Conservation (phyloP, 2,797 vertebrate genomes). For the Lithobates pipiens region DNA sequence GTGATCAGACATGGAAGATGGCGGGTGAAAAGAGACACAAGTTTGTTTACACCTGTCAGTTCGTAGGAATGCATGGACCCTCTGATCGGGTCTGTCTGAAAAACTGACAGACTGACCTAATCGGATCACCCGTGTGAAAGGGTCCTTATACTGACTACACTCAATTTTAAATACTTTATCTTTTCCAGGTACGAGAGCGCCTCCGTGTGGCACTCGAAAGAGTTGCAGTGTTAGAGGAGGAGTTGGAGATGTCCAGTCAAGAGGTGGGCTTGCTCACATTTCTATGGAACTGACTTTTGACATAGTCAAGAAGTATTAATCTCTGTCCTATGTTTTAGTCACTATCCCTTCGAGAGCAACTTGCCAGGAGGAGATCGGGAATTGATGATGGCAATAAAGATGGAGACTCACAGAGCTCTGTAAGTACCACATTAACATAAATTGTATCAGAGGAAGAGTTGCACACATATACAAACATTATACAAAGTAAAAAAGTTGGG, state of each 20-base stretch:
- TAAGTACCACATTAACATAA: constrained; percentile 15
- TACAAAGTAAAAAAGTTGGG: too few species aligned
- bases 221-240: constrained; percentile 86
- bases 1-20: too few species aligned
- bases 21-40: too few species aligned
- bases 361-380: constrained; percentile 72
- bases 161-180: not conserved
- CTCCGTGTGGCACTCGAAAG: constrained; percentile 90
- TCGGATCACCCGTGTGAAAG: too few species aligned
- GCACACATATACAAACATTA: too few species aligned
- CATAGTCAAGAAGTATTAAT: not conserved
- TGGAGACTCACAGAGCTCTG: constrained; percentile 68
- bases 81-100: too few species aligned
- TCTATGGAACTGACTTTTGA: not conserved
- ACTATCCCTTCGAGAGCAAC: constrained; percentile 72
- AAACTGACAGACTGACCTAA: too few species aligned
- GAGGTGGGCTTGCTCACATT: constrained; percentile 75
- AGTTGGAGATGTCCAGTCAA: constrained; percentile 87
- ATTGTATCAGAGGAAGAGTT: not conserved
- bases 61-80: too few species aligned
- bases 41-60: too few species aligned
- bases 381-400: constrained; percentile 74
- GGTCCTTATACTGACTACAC: not conserved
- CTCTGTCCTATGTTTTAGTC: constrained; percentile 64
- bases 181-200: constrained; percentile 84